Evolutionary conservation across 2,113 vertebrate species (phyloP).

Genomic region (Agelaius phoeniceus): DNA sequence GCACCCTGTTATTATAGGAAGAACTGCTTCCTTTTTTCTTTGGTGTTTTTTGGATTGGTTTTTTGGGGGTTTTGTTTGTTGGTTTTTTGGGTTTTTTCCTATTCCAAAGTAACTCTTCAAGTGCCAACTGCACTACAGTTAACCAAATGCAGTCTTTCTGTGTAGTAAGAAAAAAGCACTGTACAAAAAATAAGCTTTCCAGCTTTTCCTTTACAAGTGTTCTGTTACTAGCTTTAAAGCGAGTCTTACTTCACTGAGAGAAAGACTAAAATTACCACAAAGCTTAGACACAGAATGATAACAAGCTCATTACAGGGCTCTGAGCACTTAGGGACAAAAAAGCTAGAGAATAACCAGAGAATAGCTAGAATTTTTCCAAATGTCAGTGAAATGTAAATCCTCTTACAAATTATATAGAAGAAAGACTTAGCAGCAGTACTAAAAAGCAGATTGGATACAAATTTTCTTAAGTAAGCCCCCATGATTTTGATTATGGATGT

Average conservation of each 20-base stretch:
- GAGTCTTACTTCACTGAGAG: not conserved
- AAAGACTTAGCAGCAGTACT: not conserved
- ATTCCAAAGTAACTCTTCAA: not conserved
- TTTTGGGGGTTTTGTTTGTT: not conserved
- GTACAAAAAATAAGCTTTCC: not conserved
- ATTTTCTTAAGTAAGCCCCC: not conserved
- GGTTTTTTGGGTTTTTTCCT: not conserved
- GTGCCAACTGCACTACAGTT: not conserved
- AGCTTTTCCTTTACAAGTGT: not conserved
- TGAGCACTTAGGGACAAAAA: not conserved
- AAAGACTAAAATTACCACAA: not conserved
- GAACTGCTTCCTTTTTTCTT: not conserved
- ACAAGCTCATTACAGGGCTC: fast-evolving
- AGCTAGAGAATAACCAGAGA: not conserved
- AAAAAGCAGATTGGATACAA: not conserved
- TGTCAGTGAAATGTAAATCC: not conserved
- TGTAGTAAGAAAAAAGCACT: not conserved
- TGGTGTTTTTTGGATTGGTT: not conserved
- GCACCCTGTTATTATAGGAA: not conserved
- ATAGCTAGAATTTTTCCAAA: not conserved
- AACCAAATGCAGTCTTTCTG: not conserved
- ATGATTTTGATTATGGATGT: not conserved
- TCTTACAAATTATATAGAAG: not conserved
- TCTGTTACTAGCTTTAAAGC: not conserved
- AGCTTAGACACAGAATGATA: not conserved